Evolutionary conservation across 2,113 vertebrate genomes (phyloP), one percentile per base, ranked within the genome.

Genomic region (Lamprotornis superbus): DNA sequence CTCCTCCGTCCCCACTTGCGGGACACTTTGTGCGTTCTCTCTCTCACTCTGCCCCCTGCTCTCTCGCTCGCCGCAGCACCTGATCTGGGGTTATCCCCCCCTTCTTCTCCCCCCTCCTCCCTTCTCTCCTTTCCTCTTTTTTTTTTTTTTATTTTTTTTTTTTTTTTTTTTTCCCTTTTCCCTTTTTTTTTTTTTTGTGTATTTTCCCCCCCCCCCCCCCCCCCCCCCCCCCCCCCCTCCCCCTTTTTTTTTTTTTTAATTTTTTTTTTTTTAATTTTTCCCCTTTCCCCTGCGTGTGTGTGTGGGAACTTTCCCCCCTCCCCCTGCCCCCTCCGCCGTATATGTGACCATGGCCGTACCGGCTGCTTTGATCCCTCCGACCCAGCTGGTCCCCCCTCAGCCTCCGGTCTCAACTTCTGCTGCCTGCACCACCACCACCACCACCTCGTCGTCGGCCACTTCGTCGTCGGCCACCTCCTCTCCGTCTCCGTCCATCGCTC

Each of bases 281-380:
- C 73, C 63, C 67, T 37, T 70, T 88, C 53, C 79, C 85, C 61
- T 56, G 30, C 68, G 39, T 55, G 28, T 67, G 71, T 83, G 60
- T 77, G 46, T 91, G 87, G 84, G 76, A 83, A 63, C 75, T 90
- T 81, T 27, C 55, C 86, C 76, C 94, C 75, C 52, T 56, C 77
- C 95, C 95, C 93, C 79, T 83, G 90, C 86, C 67, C 82, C 71
- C 86, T 70, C 79, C 68, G 56, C 69, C 73, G 98, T 97, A 93
- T 98, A 98, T 98, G 98, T 99, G 98, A 98, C 98, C 98, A 99
- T 99, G 99, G 99, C 99, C 97, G 98, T 99, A 95, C 99, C 99
- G 98, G 99, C 99, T 98, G 98, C 99, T 98, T 97, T 99, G 97
- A 98, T 99, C 98, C 99, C 99, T 95, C 98, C 98, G 90, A 98